A percentile compares a stretch with the other conserved stretches of the same genome.
Conservation (phyloP, 2,113 vertebrate species). For the Podarcis cretensis region DNA sequence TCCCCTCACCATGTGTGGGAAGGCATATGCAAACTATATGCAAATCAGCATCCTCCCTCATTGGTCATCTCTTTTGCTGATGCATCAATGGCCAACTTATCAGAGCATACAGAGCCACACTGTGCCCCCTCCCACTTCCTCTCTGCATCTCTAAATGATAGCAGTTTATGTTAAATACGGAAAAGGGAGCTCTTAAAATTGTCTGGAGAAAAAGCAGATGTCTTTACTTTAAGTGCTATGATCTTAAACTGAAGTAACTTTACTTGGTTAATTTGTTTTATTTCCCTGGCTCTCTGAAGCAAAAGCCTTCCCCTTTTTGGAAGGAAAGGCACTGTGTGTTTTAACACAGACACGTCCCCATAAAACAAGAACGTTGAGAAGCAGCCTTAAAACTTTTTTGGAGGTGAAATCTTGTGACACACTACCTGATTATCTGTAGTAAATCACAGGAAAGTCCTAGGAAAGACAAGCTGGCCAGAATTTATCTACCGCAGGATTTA, state of each 20-base stretch:
- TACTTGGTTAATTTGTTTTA: conserved; percentile 49
- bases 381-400: conserved; percentile 62
- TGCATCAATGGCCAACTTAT: no score
- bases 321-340: neutral
- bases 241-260: conserved; percentile 67
- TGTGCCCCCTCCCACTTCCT: neutral
- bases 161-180: conserved; percentile 43
- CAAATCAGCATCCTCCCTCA: no score
- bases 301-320: conserved; percentile 48
- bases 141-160: conserved; percentile 55
- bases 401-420: conserved; percentile 7
- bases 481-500: conserved; percentile 69
- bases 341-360: conserved; percentile 52
- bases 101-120: neutral
- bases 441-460: conserved; percentile 59
- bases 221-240: conserved; percentile 58
- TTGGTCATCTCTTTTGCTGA: no score
- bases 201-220: neutral
- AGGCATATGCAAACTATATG: no score
- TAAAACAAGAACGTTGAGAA: conserved; percentile 62
- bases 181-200: neutral
- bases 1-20: no score
- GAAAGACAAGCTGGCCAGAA: conserved; percentile 41
- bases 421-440: conserved; percentile 46
- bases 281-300: conserved; percentile 66